phyloP scores from a whole-genome alignment of 2,113 vertebrate species.

The Lepus americanus region DNA sequence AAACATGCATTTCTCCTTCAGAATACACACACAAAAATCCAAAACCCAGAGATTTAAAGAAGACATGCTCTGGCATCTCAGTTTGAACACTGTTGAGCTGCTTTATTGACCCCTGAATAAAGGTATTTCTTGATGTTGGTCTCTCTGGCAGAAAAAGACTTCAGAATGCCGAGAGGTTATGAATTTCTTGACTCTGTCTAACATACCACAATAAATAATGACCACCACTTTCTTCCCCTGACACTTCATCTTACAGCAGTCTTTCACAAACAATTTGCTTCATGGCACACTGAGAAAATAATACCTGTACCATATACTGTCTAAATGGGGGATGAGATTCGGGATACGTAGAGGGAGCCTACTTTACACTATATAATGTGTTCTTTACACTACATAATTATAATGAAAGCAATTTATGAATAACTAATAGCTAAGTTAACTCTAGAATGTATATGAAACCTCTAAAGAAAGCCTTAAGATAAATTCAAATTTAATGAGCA shows the following conservation, averaged over 20 bases:
- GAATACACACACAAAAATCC: not conserved
- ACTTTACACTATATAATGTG: not conserved
- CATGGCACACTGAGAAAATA: not conserved
- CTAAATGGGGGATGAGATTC: not conserved
- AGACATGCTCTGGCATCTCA: not conserved
- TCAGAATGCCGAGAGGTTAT: slow-evolving; percentile 39
- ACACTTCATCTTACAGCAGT: slow-evolving; percentile 9
- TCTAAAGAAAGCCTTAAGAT: slow-evolving; percentile 1
- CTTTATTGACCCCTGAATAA: not conserved
- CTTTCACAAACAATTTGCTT: slow-evolving; percentile 7
- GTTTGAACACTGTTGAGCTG: not conserved
- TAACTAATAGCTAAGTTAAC: not conserved
- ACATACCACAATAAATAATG: slow-evolving; percentile 26
- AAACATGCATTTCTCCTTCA: not conserved
- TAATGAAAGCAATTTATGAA: not conserved
- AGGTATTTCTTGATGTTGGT: not conserved
- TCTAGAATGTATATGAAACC: not conserved
- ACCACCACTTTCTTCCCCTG: not conserved
- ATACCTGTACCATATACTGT: not conserved
- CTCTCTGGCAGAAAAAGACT: slow-evolving; percentile 27
- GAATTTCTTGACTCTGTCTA: slow-evolving; percentile 26
- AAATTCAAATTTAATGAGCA: not conserved
- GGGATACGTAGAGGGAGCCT: not conserved
- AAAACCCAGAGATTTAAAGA: not conserved
- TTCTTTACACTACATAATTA: slow-evolving; percentile 5